Evolutionary conservation across 2,888 invertebrate genomes (phyloP), one percentile per base, ranked within the genome.

Genomic region (Melipona beecheii): DNA sequence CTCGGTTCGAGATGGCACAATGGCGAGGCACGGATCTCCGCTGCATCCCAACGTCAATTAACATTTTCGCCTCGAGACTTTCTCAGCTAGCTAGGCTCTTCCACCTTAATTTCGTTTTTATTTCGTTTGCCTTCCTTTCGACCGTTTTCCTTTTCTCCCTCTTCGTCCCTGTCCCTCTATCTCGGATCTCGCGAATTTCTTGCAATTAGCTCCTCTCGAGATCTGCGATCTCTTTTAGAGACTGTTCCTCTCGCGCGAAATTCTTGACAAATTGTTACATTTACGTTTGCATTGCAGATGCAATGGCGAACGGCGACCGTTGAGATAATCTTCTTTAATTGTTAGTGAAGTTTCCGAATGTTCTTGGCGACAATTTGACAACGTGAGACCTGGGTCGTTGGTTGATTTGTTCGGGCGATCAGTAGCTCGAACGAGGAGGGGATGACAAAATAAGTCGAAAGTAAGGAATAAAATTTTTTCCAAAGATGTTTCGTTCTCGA

Each of bases 41-140:
- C 65, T 68, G 64, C 70, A 56, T 79, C 11, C 43, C 49, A 11
- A 21, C 82, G 75, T 68, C 78, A 81, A 85, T 85, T 85, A 84
- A 84, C 77, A 73, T 70, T 76, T 75, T 19, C 24, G 49, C 5
- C 13, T 0, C 36, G 24, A 24, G 69, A 83, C 71, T 84, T 78
- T 84, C 83, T 64, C 84, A 64, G n/a, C 43, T 72, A 56, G 54
- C 21, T 50, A 31, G 71, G 54, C 21, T 43, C n/a, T 78, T 52
- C 31, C 78, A 60, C 43, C 24, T 36, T 72, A 60, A 83, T 75
- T 75, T 72, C 70, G 50, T 81, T 83, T 76, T 81, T 81, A 31
- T 11, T 52, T 56, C 43, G 2, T 31, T 43, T 43, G n/a, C 58
- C 64, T 27, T 2, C 19, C 64, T 27, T 0, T 15, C 24, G 36